Evolutionary conservation across 2,888 invertebrate genomes (phyloP).

Genomic region (Archips crataeganus): DNA sequence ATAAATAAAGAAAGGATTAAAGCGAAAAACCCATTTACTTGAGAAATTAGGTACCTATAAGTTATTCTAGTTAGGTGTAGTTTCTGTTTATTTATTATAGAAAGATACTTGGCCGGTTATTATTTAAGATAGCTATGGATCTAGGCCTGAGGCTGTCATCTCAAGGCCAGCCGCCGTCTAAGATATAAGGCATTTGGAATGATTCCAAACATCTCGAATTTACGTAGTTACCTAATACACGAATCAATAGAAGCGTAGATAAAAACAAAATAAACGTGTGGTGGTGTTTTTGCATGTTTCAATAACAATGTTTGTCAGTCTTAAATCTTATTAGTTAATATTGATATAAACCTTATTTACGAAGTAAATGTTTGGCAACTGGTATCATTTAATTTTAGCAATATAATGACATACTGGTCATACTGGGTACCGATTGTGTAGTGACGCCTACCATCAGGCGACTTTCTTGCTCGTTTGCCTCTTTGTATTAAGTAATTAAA

Average conservation of each 20-base stretch:
- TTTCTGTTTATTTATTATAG: not conserved
- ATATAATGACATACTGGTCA: too few species aligned
- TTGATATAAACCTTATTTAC: not conserved
- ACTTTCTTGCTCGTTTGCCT: too few species aligned
- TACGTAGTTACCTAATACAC: constrained; percentile 26
- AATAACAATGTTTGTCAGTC: not conserved
- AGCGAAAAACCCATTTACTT: too few species aligned
- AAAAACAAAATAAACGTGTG: constrained; percentile 8
- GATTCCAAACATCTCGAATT: constrained; percentile 55
- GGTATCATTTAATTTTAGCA: too few species aligned
- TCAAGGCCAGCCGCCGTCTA: constrained; percentile 48
- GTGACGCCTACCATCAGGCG: too few species aligned
- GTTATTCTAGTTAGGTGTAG: not conserved
- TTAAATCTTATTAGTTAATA: constrained; percentile 3
- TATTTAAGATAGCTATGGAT: not conserved
- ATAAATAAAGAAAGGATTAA: too few species aligned
- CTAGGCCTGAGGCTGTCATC: not conserved
- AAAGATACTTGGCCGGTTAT: not conserved
- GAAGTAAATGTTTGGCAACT: too few species aligned
- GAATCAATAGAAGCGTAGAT: constrained; percentile 29
- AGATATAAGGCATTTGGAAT: constrained; percentile 53
- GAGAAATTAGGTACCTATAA: not conserved
- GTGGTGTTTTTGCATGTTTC: not conserved
- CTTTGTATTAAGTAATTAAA: too few species aligned
- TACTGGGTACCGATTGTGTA: too few species aligned